Base-by-base conservation (phyloP, 2,113 vertebrate genomes). In the Nesoenas mayeri region DNA sequence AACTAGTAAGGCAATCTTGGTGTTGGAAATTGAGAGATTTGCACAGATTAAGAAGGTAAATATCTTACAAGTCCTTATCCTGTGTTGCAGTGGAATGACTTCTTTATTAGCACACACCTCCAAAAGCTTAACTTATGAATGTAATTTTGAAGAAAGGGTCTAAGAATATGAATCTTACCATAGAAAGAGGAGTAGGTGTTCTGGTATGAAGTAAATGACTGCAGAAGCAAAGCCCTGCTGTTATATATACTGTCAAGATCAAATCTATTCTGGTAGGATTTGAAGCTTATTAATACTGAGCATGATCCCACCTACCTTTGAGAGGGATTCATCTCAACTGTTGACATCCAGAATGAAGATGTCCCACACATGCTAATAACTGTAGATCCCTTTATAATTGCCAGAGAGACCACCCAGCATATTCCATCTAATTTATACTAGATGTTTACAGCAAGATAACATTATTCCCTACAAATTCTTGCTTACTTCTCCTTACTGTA, bases 271-370 rank as follows among this genome's bases (percentile, higher is more conserved):
- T 83, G 44, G 69, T 62, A 92, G 60, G 47, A 83, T 92, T 79
- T 95, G 40, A 88, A 67, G 31, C 29, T 94, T 74, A 71, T 85
- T 91, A 96, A 91, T 72, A 64, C n/a, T 61, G 50, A 90, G 71
- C 86, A 93, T 60, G 71, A 95, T 79, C 72, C 75, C 88, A 83
- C 91, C 88, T 93, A 96, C 75, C 42, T 77, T 14, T 96, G 93
- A 91, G 93, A 83, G 50, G 79, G 86, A 88, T 86, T 93, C 64
- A 86, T 85, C 71, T 95, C 83, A 85, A 85, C 32, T 17, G 28
- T 51, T 77, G 53, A 69, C 65, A 88, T 65, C 32, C 34, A 86
- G 51, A 88, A 90, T 29, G 12, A 70, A 81, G 36, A 75, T 53
- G 32, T 36, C 5, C 13, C 44, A 38, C 83, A 71, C 58, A 79